Evolutionary conservation across 1,140 invertebrate species (phyloP), one percentile per base, ranked within the genome.

Genomic region (Bombus terrestris): DNA sequence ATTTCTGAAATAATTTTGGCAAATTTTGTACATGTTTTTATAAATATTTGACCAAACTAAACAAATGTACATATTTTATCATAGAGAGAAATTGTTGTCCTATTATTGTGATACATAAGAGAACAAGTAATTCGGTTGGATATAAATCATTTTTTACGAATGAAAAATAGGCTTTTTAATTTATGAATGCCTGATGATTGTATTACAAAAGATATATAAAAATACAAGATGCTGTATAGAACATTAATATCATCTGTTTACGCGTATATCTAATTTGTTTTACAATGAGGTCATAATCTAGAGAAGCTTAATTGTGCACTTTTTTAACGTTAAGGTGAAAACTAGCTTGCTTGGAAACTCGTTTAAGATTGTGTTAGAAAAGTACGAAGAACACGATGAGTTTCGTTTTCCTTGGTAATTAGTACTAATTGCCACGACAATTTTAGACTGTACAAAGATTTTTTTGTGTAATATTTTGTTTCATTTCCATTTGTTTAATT

Each of bases 271-370:
- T 69, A 77, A 83, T 43, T 57, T 32, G 62, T 41, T 66, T 66
- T 3, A 35, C 10, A 66, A 13, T 62, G 12, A n/a, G 59, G 12
- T 76, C 37, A 64, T 53, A 62, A 59, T 43, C 15, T 4, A 41
- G 10, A 59, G 37, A 43, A n/a, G 69, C 53, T 78, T 78, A 84
- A 84, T 78, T 84, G 35, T 84, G 6, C 66, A 37, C 47, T 57
- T n/a, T 57, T 66, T 47, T 43, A 69, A 39, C 53, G 28, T 41
- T 18, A 37, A 32, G n/a, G n/a, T 35, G 15, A 39, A 71, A 71
- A 78, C 37, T 47, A 4, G 6, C 37, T 78, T 39, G 12, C 39
- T 69, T 43, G 75, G 35, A n/a, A 69, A 84, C 64, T 71, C 75
- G 37, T 77, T 78, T 59, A 59, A 83, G 35, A 39, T 71, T 47